Base-by-base conservation (phyloP, 2,113 vertebrate genomes). In the Cynopterus brachyotis region DNA sequence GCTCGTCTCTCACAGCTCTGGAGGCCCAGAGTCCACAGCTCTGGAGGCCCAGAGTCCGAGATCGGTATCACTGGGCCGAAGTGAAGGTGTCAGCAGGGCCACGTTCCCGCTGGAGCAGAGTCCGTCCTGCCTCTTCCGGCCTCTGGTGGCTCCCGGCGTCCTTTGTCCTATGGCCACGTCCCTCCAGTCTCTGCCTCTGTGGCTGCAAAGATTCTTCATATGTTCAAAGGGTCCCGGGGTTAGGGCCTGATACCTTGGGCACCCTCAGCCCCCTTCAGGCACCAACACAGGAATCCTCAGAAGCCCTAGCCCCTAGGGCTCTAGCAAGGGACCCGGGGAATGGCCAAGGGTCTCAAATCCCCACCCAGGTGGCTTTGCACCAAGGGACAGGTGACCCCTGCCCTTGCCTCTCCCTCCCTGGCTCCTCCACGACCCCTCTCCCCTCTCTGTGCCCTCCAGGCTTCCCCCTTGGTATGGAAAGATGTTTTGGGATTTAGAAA, bases 171-270 rank as follows among this genome's bases (percentile, higher is more conserved):
- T 12, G 57, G 45, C 45, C 9, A 0, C 32, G 16, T 40, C 59
- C 47, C 17, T 53, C 17, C 2, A 3, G 13, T 32, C 40, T 20
- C 85, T 7, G 22, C 35, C 30, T 47, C 79, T 0, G 13, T 0
- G 5, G 35, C 30, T 76, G 15, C 7, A 1, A 80, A 76, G 89
- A 35, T 67, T 82, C 5, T 20, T 55, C 60, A n/a, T 7, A 10
- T 37, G 42, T 37, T 72, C 64, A 26, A 24, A 37, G 79, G 64
- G 70, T 12, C 42, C n/a, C 24, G 83, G 64, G 62, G 22, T 72
- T 19, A 6, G 70, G 50, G 42, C 1, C 70, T 50, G 22, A 7
- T 24, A 10, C 88, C 32, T 19, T 26, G 17, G 32, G 47, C 47
- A 17, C n/a, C 2, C 10, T 24, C 20, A 53, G 47, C 59, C 57